Base-by-base conservation (phyloP, 2,888 invertebrate genomes). In the Pycnomerus fuliginosus region DNA sequence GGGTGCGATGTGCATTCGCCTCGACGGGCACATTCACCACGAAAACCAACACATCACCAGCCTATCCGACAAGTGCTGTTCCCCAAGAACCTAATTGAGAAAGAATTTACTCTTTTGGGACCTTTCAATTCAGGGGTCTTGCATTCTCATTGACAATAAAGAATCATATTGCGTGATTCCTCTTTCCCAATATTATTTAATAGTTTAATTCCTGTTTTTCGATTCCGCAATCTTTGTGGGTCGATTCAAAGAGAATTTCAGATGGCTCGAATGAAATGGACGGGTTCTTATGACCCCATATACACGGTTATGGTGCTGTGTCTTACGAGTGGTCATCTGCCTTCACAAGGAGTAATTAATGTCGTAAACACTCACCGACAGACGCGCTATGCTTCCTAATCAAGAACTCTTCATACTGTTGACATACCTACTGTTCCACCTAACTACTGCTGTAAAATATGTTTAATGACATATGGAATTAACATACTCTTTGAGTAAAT, bases 1-100 rank as follows among this genome's bases (percentile, higher is more conserved):
- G 68, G 68, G 69, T 60, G 67, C 65, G 58, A 69, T 69, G 68
- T 67, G 67, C 58, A 65, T 51, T 37, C 68, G 66, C 60, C 53
- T 55, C 56, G 53, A 35, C 57, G 62, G 47, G 29, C 52, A 53
- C 60, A 67, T 70, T 70, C 66, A 69, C 35, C 31, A 13, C 23
- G 27, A 41, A n/a, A 25, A 33, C 44, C 44, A 44, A 37, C 37
- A 31, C 37, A 47, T 41, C 33, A 43, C 30, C 40, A 34, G 34
- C 7, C 16, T 12, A 12, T 14, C 40, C 45, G 36, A 56, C 61
- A 60, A 61, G 59, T 59, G 55, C 52, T 48, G 39, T 17, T 16
- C 27, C 20, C 38, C 33, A 11, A 33, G 36, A 36, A 29, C 41
- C 50, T 64, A 65, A 65, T 64, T 64, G 62, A 56, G 52, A 62